Evolutionary conservation across 2,113 vertebrate species (phyloP).

Genomic region (human): GRCh38 chr11:99861501-99862000

Average conservation of each 20-base stretch:
- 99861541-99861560: not conserved
- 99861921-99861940: not conserved
- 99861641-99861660: not conserved
- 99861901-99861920: not conserved
- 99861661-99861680: not conserved
- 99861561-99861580: not conserved
- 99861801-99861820: not conserved
- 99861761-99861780: not conserved
- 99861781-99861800: not conserved
- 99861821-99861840: not conserved
- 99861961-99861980: conserved; percentile 26
- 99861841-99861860: not conserved
- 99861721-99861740: not conserved
- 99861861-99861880: not conserved
- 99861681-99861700: not conserved
- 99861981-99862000: not conserved
- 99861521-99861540: not conserved
- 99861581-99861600: not conserved
- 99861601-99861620: not conserved
- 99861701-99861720: not conserved
- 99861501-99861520: not conserved
- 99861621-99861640: not conserved
- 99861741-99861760: not conserved
- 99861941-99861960: not conserved
- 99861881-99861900: conserved; percentile 12